Evolutionary conservation across 2,888 invertebrate genomes (phyloP), one percentile per base, ranked within the genome.

Genomic region (Ashinkailepas kermadecensis): DNA sequence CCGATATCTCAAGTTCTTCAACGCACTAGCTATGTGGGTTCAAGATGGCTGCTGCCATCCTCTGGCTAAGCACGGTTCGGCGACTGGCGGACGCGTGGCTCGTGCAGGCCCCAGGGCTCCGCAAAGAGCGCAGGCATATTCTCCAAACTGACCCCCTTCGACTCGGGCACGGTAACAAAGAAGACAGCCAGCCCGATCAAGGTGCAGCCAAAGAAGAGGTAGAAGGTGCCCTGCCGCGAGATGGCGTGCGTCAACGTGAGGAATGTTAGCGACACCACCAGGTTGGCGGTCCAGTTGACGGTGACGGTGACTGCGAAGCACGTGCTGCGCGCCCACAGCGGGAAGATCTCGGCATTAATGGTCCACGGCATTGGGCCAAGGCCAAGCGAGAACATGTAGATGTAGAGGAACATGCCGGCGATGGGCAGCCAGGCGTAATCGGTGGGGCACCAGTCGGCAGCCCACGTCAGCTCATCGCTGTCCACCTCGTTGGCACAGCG

Each of bases 351-450:
- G 8, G 89, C 88, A 85, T 90, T 90, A 81, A 90, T 87, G 12
- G 89, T 89, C 90, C 90, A 90, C 2, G 90, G 89, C 88, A 90
- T 89, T 4, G 89, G 89, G 11, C 89, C 90, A 86, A 89, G 88
- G 65, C 90, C 90, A 83, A 89, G 89, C 25, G 89, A 88, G 86
- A 89, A 89, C 84, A 86, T 88, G 84, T 88, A 86, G n/a, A 89
- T 86, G 84, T 89, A 89, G 18, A 89, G 81, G 13, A 86, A 86
- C 21, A 89, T 85, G 6, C 89, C 89, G 0, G 87, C 79, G 18
- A 89, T 86, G 7, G 87, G 87, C 83, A 89, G 85, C 88, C 88
- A 89, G 12, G 87, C 85, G 81, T 86, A 58, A 13, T 58, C 58
- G 13, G 58, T 58, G 9, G 58, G 58, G 58, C 58, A 58, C 58